These are phyloP conservation scores for Poeciliopsis paucimaculata DNA, from an alignment of 2,797 vertebrate genomes.

Conservation along the genomic window DNA sequence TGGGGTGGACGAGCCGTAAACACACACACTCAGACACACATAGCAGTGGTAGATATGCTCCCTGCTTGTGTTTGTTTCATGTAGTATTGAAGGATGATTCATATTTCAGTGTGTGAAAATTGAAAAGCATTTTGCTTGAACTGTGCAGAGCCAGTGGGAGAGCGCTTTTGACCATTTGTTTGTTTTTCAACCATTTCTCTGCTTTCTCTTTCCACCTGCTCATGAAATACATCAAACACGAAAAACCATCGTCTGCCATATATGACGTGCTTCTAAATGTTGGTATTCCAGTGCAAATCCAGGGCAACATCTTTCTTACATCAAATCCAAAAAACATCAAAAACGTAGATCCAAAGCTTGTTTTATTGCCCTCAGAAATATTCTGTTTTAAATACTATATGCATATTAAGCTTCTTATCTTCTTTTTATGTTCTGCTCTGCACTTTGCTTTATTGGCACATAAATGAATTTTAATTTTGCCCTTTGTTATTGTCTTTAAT, in stretches of 20 bases:
- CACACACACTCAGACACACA: constrained; percentile 20
- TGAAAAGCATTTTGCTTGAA: constrained; percentile 53
- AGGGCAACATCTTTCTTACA: not conserved
- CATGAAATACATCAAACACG: not conserved
- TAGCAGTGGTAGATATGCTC: constrained; percentile 14
- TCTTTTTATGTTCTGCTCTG: constrained; percentile 27
- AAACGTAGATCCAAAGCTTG: not conserved
- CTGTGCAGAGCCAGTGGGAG: constrained; percentile 11
- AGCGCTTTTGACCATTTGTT: constrained; percentile 28
- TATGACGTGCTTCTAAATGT: not conserved
- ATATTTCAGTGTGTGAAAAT: constrained; percentile 51
- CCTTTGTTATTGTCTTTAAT: constrained; percentile 31
- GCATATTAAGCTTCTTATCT: constrained; percentile 1
- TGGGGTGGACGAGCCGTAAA: constrained; percentile 6
- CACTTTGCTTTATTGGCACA: constrained; percentile 33
- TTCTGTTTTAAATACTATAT: not conserved
- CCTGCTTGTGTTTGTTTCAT: constrained; percentile 40
- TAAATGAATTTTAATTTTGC: constrained; percentile 36
- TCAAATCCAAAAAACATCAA: not conserved
- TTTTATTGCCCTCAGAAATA: not conserved
- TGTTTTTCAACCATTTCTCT: constrained; percentile 26
- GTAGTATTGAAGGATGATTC: constrained; percentile 51
- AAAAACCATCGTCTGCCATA: constrained; percentile 9
- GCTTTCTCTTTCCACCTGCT: constrained; percentile 21
- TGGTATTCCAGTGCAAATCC: not conserved